Evolutionary conservation across 2,888 invertebrate species (phyloP).

Genomic region (Nephrotoma flavescens): DNA sequence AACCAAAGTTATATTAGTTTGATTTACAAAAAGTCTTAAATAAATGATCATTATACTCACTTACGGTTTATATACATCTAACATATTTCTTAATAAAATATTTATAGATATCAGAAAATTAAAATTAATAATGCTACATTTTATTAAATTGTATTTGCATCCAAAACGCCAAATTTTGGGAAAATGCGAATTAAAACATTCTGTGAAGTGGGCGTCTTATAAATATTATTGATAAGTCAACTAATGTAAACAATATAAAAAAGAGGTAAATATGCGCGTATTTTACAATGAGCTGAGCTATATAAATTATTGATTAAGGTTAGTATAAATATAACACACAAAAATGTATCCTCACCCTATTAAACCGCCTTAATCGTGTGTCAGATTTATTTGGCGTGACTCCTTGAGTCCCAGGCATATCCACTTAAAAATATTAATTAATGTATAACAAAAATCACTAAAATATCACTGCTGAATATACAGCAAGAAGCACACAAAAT

Average conservation of each 20-base stretch:
- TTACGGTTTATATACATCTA: background rate
- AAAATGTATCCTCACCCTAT: background rate
- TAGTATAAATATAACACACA: background rate
- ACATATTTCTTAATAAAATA: background rate
- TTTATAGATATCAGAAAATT: background rate
- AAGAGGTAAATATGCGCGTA: background rate
- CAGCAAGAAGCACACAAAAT: background rate
- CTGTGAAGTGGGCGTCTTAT: background rate
- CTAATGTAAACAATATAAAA: background rate
- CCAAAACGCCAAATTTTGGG: background rate
- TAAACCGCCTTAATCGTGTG: background rate
- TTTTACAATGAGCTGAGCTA: background rate
- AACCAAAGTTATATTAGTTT: too few relatives aligned
- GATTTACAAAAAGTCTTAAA: too few relatives aligned
- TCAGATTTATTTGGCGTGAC: background rate
- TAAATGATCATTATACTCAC: too few relatives aligned
- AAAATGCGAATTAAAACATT: background rate
- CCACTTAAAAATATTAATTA: background rate
- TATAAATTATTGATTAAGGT: background rate
- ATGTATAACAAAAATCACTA: background rate
- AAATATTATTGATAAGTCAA: background rate
- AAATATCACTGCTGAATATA: background rate
- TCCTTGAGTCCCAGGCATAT: background rate
- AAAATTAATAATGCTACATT: too few relatives aligned
- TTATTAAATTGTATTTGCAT: background rate